Conservation (phyloP, 2,113 vertebrate genomes). For the Brachionichthys hirsutus region DNA sequence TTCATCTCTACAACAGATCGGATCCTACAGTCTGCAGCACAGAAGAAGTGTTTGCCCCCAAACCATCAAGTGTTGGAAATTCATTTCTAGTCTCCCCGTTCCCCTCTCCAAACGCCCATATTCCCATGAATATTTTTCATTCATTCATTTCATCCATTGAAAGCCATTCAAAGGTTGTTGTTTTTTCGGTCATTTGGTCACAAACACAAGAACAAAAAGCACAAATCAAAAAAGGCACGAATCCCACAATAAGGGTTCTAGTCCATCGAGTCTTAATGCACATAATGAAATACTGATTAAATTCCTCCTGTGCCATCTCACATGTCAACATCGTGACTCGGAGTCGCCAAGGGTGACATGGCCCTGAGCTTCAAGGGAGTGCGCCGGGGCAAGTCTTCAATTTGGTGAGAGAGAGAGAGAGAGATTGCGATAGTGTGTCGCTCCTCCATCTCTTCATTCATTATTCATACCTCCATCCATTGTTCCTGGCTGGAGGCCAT, state of each 20-base stretch:
- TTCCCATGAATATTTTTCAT: too few relatives aligned
- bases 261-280: constrained; percentile 18
- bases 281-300: constrained; percentile 51
- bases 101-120: too few relatives aligned
- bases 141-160: too few relatives aligned
- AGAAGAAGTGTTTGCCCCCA: too few relatives aligned
- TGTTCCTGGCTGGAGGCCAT: constrained; percentile 69
- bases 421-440: constrained; percentile 67
- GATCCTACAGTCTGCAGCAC: background rate
- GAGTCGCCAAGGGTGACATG: constrained; percentile 46
- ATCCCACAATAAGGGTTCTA: constrained; percentile 3
- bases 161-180: too few relatives aligned
- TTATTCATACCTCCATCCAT: constrained; percentile 71
- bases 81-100: too few relatives aligned
- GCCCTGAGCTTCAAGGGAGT: constrained; percentile 61
- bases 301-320: constrained; percentile 41
- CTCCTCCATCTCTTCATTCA: constrained; percentile 70
- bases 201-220: background rate
- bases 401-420: constrained; percentile 67
- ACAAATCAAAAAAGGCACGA: constrained; percentile 23
- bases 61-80: background rate
- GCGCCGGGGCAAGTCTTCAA: constrained; percentile 67
- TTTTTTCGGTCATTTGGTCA: too few relatives aligned
- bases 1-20: constrained; percentile 18
- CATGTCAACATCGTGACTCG: constrained; percentile 25